Percentiles rank a stretch among this genome's conserved stretches.
These are phyloP conservation scores for Ceramica pisi DNA, from an alignment of 2,888 invertebrate species.

Conservation along the genomic window DNA sequence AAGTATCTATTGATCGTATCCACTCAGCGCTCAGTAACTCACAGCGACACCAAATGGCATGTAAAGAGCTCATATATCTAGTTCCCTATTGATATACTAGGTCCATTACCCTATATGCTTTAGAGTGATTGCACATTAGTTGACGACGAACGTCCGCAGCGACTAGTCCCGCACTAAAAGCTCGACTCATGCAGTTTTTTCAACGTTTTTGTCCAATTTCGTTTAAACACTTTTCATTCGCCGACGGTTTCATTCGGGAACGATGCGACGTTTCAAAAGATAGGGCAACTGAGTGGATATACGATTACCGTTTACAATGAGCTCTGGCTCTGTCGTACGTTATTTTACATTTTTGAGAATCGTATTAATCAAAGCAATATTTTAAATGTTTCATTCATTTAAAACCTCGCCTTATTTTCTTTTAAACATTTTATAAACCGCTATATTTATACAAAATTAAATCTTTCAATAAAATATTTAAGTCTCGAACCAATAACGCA, in stretches of 20 bases:
- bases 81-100: slow-evolving; percentile 64
- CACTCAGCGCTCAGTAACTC: slow-evolving; percentile 58
- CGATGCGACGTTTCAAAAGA: slow-evolving; percentile 39
- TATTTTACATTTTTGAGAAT: background rate
- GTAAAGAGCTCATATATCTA: slow-evolving; percentile 71
- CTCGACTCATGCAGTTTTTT: slow-evolving; percentile 33
- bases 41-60: slow-evolving; percentile 61
- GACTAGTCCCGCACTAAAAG: slow-evolving; percentile 27
- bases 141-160: slow-evolving; percentile 15
- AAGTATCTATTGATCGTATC: slow-evolving; percentile 65
- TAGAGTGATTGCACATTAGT: slow-evolving; percentile 48
- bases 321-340: background rate
- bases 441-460: too few relatives aligned
- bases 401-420: background rate
- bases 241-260: slow-evolving; percentile 29
- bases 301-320: slow-evolving; percentile 31
- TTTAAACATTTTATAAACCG: background rate
- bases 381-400: background rate
- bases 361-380: background rate
- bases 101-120: slow-evolving; percentile 57
- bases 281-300: slow-evolving; percentile 27
- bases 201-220: slow-evolving; percentile 47
- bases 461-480: too few relatives aligned
- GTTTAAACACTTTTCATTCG: slow-evolving; percentile 53
- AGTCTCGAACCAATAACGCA: too few relatives aligned